Base-by-base conservation (phyloP, 2,888 invertebrate genomes). In the Pandemis heparana region DNA sequence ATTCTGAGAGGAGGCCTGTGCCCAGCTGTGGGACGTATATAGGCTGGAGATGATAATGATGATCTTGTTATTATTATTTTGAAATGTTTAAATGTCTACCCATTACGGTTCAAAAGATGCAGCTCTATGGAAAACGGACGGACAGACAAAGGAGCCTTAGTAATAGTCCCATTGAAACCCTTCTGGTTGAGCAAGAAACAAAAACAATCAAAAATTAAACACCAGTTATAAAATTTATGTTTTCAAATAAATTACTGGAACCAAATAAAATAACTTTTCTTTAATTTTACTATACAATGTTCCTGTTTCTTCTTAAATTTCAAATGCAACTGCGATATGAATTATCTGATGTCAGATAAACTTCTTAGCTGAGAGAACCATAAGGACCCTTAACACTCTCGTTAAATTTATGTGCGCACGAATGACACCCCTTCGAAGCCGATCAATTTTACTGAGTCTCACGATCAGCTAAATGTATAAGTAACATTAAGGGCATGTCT, bases 321-420 rank as follows among this genome's bases (percentile, higher is more conserved):
- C 12, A 53, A 53, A 18, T 53, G 65, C 3, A n/a, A 39, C 38
- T 18, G n/a, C 62, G 70, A 83, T 83, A 82, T 81, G 76, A 76
- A 77, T 53, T 82, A 86, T 84, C 86, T 81, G 68, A 73, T 64
- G 66, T 16, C 48, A 72, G 78, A 83, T 84, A 81, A 83, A 83
- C 12, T 56, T 56, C 12, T 56, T 56, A 53, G 16, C 53, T 53
- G 53, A 4, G 48, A n/a, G n/a, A 53, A 53, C 9, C 16, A 9
- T 2, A 56, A 7, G 23, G 56, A 10, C 1, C 56, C 18, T 56
- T 12, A 9, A 56, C 56, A 56, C 56, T 56, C 56, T 5, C 12
- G 12, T 5, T 12, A 8, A 18, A 12, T 32, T 32, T 32, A 12
- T 14, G 10, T 2, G 10, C 46, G 14, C 51, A 16, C 53, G 53